Evolutionary conservation across 2,888 invertebrate genomes (phyloP), one percentile per base, ranked within the genome.

Genomic region (Drosophila anceps): DNA sequence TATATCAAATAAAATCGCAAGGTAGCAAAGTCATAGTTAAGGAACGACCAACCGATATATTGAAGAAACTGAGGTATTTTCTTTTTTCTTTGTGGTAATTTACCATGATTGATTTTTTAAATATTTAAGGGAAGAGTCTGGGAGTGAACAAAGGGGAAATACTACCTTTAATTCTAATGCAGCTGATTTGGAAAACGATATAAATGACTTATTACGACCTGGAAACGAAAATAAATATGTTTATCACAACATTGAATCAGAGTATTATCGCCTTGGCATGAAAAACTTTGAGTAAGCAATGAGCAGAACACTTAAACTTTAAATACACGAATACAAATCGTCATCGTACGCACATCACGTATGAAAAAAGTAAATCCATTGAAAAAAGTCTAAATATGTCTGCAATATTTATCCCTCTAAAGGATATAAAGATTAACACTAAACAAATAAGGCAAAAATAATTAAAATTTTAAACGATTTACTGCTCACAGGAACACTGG

Each of bases 231-330:
- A 80, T 37, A 84, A 80, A 67, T 84, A 83, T 61, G 69, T 72
- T 6, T 84, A 79, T 63, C 66, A 72, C 13, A 83, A 81, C 7
- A 75, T 84, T 65, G 84, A 84, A 70, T 78, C 84, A 0, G 75
- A 75, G 15, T 74, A 73, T 39, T 84, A 84, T 59, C 81, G 81
- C 0, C 35, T 5, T 18, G 18, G 55, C 10, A 81, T 84, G 69
- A 51, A 66, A 18, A 50, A 54, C 4, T 72, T 84, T 33, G 76
- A 66, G 84, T 84, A 79, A 46, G 82, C 54, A 29, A 6, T 6
- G 10, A 4, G 35, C 13, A 31, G 9, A 24, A 24, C 2, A 24
- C 24, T 24, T 24, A 3, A 3, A 24, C 24, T 24, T 24, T 4
- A 24, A 24, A 2, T 24, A 24, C 4, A 24, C 24, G 24, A 24